phyloP scores from a whole-genome alignment of 1,140 invertebrate species.

The Drosophila sulfurigaster region DNA sequence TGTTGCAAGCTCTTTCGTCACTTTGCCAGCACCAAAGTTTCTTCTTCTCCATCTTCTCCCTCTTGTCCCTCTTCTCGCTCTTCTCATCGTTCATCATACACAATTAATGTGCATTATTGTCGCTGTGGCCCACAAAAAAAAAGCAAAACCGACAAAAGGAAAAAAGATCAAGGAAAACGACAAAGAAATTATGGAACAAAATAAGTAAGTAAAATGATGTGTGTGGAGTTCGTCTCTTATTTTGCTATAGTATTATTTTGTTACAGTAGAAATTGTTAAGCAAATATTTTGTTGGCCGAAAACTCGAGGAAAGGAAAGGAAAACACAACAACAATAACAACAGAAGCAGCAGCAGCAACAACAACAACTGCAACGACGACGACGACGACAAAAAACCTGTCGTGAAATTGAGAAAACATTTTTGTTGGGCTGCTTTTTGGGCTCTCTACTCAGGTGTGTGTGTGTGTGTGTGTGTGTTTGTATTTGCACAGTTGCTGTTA shows the following conservation, averaged over 20 bases:
- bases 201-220: slow-evolving; percentile 20
- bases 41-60: not conserved
- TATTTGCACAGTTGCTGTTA: slow-evolving; percentile 54
- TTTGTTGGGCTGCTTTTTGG: slow-evolving; percentile 41
- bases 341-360: slow-evolving; percentile 32
- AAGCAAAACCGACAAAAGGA: slow-evolving; percentile 13
- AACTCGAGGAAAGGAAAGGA: slow-evolving; percentile 41
- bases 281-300: slow-evolving; percentile 68
- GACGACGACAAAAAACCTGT: slow-evolving; percentile 60
- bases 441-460: slow-evolving; percentile 1
- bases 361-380: slow-evolving; percentile 10
- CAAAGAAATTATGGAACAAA: slow-evolving; percentile 31
- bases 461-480: slow-evolving; percentile 26
- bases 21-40: slow-evolving; percentile 31
- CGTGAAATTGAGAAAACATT: slow-evolving; percentile 76
- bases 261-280: slow-evolving; percentile 80
- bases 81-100: slow-evolving; percentile 45
- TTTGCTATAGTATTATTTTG: slow-evolving; percentile 48
- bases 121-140: slow-evolving; percentile 22
- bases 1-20: slow-evolving; percentile 51
- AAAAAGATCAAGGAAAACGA: slow-evolving; percentile 18
- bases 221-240: slow-evolving; percentile 3
- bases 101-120: slow-evolving; percentile 79
- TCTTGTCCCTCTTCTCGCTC: not conserved
- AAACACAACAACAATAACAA: slow-evolving; percentile 38